A percentile compares a stretch with the other conserved stretches of the same genome.
These are phyloP conservation scores for Stenchaetothrips biformis DNA, from an alignment of 2,888 invertebrate species.

Conservation along the genomic window DNA sequence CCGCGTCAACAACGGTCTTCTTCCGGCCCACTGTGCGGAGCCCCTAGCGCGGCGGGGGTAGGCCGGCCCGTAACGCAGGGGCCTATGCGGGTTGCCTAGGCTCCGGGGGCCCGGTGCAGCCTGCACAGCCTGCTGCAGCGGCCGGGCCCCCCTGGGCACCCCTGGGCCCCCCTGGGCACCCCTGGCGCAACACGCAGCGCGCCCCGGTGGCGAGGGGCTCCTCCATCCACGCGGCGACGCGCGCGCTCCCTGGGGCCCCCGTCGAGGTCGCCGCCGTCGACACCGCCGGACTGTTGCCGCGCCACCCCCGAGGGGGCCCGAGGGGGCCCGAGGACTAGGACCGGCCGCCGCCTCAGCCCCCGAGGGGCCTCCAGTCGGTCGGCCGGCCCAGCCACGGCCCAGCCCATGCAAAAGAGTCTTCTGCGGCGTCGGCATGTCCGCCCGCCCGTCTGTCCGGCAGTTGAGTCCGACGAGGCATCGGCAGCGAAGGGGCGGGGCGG, in stretches of 20 bases:
- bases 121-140: neutral
- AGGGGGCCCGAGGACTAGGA: neutral
- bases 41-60: neutral
- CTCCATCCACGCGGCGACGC: no score
- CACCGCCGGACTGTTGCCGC: neutral
- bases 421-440: neutral
- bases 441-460: neutral
- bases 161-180: neutral
- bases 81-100: neutral
- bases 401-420: neutral
- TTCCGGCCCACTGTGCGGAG: no score
- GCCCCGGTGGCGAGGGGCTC: neutral
- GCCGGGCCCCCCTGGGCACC: neutral
- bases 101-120: neutral
- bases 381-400: neutral
- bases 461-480: neutral
- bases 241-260: no score
- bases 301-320: neutral
- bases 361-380: neutral
- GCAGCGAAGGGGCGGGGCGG: neutral
- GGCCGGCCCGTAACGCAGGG: neutral
- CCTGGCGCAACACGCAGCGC: neutral
- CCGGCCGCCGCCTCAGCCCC: neutral
- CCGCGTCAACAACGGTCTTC: no score
- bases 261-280: no score